Percentiles rank a stretch among this genome's conserved stretches.
These are phyloP conservation scores for Hippocampus kuda DNA, from an alignment of 2,797 vertebrate species.

Conservation along the genomic window DNA sequence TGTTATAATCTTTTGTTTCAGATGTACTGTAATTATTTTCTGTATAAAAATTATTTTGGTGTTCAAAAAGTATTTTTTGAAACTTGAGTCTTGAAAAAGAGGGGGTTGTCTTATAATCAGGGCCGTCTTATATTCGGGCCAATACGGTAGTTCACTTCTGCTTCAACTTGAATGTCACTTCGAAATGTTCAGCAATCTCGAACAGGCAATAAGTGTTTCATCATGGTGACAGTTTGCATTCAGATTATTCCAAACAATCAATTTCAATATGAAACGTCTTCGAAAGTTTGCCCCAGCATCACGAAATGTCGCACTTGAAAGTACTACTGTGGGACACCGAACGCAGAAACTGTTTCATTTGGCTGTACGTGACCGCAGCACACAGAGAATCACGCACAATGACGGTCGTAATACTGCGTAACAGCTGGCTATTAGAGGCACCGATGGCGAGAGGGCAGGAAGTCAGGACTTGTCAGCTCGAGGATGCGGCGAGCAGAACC, in stretches of 20 bases:
- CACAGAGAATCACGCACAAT: conserved; percentile 11
- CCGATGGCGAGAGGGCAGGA: conserved; percentile 16
- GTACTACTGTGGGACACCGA: background rate
- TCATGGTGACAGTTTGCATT: background rate
- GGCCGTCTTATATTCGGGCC: no score
- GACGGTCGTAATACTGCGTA: conserved; percentile 20
- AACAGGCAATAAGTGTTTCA: background rate
- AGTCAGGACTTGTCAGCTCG: conserved; percentile 15
- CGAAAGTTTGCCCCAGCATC: background rate
- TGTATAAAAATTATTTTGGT: no score
- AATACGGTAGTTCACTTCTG: no score
- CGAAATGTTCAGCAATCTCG: no score
- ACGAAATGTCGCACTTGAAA: background rate
- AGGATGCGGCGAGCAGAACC: conserved; percentile 23
- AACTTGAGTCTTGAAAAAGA: no score
- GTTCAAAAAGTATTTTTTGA: no score
- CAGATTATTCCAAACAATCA: background rate
- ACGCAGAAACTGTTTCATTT: background rate
- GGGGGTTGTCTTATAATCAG: no score
- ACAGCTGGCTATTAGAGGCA: conserved; percentile 32
- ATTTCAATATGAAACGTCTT: background rate
- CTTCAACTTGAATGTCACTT: no score
- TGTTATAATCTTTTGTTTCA: no score
- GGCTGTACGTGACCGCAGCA: conserved; percentile 18
- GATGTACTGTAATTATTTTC: no score